Evolutionary conservation across 92 coral and sea anemone genomes (phyloP).

Genomic region (Paramuricea clavata): DNA sequence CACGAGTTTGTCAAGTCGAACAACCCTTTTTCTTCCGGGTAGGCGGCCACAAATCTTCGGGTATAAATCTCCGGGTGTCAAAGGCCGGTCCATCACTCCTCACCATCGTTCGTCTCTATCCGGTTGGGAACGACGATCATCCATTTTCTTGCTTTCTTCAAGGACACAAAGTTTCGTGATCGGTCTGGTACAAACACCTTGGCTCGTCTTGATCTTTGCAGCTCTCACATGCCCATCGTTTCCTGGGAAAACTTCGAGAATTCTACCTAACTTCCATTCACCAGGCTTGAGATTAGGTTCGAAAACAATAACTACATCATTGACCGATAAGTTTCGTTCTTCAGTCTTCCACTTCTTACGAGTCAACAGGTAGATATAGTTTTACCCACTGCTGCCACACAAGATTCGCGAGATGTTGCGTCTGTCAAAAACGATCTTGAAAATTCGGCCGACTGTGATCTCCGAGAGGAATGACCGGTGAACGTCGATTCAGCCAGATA

Average conservation of each 20-base stretch:
- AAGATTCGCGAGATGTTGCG: too few relatives aligned
- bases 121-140: too few relatives aligned
- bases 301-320: not conserved
- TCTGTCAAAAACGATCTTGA: slow-evolving; percentile 14
- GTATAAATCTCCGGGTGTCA: too few relatives aligned
- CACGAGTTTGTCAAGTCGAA: too few relatives aligned
- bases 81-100: too few relatives aligned
- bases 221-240: not conserved
- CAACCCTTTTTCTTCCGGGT: too few relatives aligned
- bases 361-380: too few relatives aligned
- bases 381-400: not conserved
- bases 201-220: not conserved
- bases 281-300: not conserved
- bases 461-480: slow-evolving; percentile 36
- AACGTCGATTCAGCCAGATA: slow-evolving; percentile 35
- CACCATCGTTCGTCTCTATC: too few relatives aligned
- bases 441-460: slow-evolving; percentile 20
- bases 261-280: not conserved
- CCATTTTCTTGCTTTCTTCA: too few relatives aligned
- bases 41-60: too few relatives aligned
- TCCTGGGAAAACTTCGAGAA: not conserved
- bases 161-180: not conserved
- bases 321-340: not conserved
- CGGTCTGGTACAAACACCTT: not conserved
- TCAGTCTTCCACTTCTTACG: not conserved